Evolutionary conservation across 2,888 invertebrate species (phyloP), one percentile per base, ranked within the genome.

Genomic region (Eilema depressum): DNA sequence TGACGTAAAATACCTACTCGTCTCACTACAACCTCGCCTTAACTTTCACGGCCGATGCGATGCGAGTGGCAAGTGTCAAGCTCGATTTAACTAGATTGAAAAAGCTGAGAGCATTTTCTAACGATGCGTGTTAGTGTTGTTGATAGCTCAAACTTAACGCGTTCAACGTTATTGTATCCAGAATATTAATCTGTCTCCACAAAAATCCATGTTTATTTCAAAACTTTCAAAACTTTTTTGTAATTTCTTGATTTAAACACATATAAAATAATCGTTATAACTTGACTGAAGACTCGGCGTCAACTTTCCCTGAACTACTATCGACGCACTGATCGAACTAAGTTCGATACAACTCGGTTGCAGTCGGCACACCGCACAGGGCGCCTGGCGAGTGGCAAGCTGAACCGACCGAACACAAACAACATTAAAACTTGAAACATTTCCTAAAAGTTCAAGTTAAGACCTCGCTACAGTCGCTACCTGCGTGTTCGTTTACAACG

Each of bases 71-170:
- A 37, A 53, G 26, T 20, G 23, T 26, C 26, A 47, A 47, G n/a
- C 53, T 53, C 53, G n/a, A 53, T 64, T 64, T 47, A 53, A 64
- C 26, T 64, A 28, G 11, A 64, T 64, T 64, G 47, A 47, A 63
- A 53, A 47, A 20, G 20, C 11, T 47, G 26, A 28, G n/a, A 41
- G 26, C n/a, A 28, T n/a, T 26, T 37, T 37, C 14, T 62, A 62
- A 63, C 20, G 20, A 28, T 28, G 1, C 20, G 26, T 47, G 23
- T 41, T 17, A 63, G 20, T 63, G 14, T 47, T 5, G 26, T 28
- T n/a, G 20, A 63, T n/a, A 53, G 37, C 37, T 63, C 23, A 33
- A 23, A 23, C 17, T 5, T 7, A 23, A 23, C 8, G n/a, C 14
- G 7, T 23, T 25, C 5, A 23, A 62, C 14, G 30, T 62, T 11